Conservation (phyloP, 2,113 vertebrate genomes). For the Zosterops hypoxanthus region DNA sequence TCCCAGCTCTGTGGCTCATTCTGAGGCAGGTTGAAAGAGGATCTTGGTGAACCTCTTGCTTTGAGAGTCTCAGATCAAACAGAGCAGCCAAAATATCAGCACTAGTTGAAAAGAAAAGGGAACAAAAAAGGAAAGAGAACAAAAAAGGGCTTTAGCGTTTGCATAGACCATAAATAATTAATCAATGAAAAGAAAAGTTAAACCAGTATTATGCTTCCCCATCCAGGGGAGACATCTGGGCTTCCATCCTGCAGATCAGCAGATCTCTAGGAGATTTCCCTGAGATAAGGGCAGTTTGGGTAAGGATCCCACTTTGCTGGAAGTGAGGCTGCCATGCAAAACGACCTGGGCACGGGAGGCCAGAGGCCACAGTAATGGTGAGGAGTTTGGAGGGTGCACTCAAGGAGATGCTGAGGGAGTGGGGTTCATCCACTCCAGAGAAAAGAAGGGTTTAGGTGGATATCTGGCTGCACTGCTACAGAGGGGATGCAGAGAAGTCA, state of each 20-base stretch:
- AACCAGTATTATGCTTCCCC: neutral
- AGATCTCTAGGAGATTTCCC: neutral
- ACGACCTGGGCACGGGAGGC: fast-evolving
- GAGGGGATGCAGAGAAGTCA: neutral
- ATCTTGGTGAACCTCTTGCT: neutral
- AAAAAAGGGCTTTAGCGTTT: fast-evolving
- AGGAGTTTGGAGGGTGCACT: neutral
- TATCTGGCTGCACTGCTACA: neutral
- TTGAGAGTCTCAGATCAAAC: neutral
- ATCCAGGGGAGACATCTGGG: neutral
- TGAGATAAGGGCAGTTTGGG: neutral
- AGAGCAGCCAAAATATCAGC: neutral
- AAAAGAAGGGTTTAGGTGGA: neutral
- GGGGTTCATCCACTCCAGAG: neutral
- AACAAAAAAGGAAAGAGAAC: neutral
- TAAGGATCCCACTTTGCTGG: fast-evolving
- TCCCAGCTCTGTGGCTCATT: neutral
- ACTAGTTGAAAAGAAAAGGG: neutral
- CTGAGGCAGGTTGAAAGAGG: neutral
- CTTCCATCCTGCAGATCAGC: neutral
- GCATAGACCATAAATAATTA: neutral
- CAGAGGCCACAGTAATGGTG: fast-evolving
- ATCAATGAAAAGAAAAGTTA: neutral
- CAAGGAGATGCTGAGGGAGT: neutral
- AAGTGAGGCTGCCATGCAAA: fast-evolving